Base-by-base conservation (phyloP, 1,140 invertebrate species). In the Trichonephila clavata region DNA sequence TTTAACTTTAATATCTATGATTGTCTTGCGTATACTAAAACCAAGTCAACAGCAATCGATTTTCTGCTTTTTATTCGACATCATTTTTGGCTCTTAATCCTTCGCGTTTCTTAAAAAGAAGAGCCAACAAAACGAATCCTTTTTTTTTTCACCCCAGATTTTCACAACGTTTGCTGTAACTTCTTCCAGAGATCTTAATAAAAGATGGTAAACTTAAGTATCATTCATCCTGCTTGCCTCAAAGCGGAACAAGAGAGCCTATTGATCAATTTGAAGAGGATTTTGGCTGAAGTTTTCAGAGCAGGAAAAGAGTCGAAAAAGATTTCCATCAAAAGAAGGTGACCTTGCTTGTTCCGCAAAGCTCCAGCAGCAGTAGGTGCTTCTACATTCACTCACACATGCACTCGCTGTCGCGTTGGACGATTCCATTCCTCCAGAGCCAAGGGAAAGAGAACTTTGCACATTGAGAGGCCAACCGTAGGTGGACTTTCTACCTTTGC, bases 281-380 rank as follows among this genome's bases (percentile, higher is more conserved):
- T 32, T 71, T 39, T 77, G 71, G 32, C 71, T 77, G 71, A 77
- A 27, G 71, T 77, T 77, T 77, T 68, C 65, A 24, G 65, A 68
- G 27, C 71, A 2, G 50, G 50, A 50, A 50, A 50, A 50, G 71
- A 77, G 71, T 77, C 14, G 71, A 77, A 77, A 77, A 77, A 77
- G 71, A 77, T 77, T 77, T 77, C 27, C 71, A 77, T 77, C 71
- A 32, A 77, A 77, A 77, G 71, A 77, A 77, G 71, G 71, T 77
- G 71, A 77, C 71, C 71, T 77, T 77, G 71, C 32, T 71, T 71
- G 68, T 71, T 71, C 68, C 68, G 68, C 68, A 71, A 27, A 71
- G 68, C 24, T 24, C 21, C 65, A 24, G 13, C 65, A 77, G 27
- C 32, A 50, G 50, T 77, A 77, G 71, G 71, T 77, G 71, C 71